Evolutionary conservation across 2,888 invertebrate genomes (phyloP).

Genomic region (Drosophila flavopinicola): DNA sequence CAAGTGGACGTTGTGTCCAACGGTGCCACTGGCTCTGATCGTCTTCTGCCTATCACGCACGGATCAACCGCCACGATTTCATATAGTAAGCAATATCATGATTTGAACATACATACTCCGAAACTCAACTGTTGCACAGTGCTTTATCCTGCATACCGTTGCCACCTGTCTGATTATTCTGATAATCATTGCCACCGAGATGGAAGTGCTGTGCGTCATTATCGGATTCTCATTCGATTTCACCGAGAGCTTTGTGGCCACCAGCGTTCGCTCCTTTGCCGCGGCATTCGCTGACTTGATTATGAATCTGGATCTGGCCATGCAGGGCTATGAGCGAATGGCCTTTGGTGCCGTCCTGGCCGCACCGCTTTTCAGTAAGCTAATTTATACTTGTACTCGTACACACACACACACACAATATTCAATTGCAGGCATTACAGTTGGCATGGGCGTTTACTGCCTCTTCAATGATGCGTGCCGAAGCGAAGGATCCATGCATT

Average conservation of each 20-base stretch:
- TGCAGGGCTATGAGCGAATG: conserved; percentile 57
- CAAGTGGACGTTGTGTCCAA: conserved; percentile 30
- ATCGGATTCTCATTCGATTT: conserved; percentile 34
- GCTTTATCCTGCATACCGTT: conserved; percentile 28
- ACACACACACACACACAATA: neutral
- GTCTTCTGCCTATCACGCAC: conserved; percentile 46
- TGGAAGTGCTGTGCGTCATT: conserved; percentile 46
- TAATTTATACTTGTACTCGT: no score
- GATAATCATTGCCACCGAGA: conserved; percentile 35
- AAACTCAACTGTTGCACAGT: conserved; percentile 13
- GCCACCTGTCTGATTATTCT: conserved; percentile 32
- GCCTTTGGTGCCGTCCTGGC: conserved; percentile 50
- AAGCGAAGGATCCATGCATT: neutral
- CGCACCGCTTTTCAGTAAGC: conserved; percentile 42
- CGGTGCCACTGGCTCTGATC: conserved; percentile 42
- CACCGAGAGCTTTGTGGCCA: conserved; percentile 39
- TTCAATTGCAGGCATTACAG: conserved; percentile 32
- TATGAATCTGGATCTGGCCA: conserved; percentile 40
- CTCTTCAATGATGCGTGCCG: conserved; percentile 15
- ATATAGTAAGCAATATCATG: conserved; percentile 29
- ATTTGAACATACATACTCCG: no score
- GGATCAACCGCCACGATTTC: conserved; percentile 49
- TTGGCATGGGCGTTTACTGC: conserved; percentile 31
- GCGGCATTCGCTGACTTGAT: conserved; percentile 39
- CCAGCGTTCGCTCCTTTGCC: conserved; percentile 31